A percentile compares a stretch with the other conserved stretches of the same genome.
These are phyloP conservation scores for Heliconius sara DNA, from an alignment of 2,888 invertebrate species.

Conservation along the genomic window DNA sequence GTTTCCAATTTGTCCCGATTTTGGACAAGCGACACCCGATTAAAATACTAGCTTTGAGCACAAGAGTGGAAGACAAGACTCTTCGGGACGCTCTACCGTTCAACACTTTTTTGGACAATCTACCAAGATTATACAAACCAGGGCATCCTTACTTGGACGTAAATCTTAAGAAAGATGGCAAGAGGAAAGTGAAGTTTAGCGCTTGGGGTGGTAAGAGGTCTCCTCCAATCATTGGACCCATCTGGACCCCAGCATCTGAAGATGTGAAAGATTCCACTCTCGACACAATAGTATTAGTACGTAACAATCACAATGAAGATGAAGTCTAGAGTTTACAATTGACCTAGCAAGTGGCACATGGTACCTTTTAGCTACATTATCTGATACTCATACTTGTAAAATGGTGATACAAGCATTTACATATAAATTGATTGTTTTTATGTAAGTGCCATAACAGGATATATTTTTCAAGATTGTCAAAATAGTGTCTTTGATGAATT, in stretches of 20 bases:
- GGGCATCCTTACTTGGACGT: slow-evolving; percentile 74
- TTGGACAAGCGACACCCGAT: slow-evolving; percentile 70
- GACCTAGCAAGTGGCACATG: slow-evolving; percentile 31
- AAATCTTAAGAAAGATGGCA: slow-evolving; percentile 74
- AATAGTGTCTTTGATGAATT: slow-evolving; percentile 56
- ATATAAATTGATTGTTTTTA: slow-evolving; percentile 26
- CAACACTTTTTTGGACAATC: slow-evolving; percentile 63
- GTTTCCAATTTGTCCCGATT: slow-evolving; percentile 65
- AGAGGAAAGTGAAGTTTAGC: slow-evolving; percentile 78
- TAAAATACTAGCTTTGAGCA: slow-evolving; percentile 66
- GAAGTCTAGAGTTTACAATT: slow-evolving; percentile 42
- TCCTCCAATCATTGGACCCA: slow-evolving; percentile 78
- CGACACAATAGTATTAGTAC: slow-evolving; percentile 67
- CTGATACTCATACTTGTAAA: slow-evolving; percentile 35
- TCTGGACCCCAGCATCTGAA: slow-evolving; percentile 71
- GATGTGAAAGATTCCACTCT: slow-evolving; percentile 65
- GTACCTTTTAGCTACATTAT: slow-evolving; percentile 32
- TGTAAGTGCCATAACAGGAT: slow-evolving; percentile 59
- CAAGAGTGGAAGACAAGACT: slow-evolving; percentile 59
- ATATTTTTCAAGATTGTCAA: slow-evolving; percentile 21
- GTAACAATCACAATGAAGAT: slow-evolving; percentile 56
- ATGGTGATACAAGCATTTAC: slow-evolving; percentile 31
- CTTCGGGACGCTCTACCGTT: slow-evolving; percentile 69
- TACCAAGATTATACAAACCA: slow-evolving; percentile 67
- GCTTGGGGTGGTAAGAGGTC: slow-evolving; percentile 79